phyloP scores from a whole-genome alignment of 2,888 invertebrate species.

The Drosophila testacea region DNA sequence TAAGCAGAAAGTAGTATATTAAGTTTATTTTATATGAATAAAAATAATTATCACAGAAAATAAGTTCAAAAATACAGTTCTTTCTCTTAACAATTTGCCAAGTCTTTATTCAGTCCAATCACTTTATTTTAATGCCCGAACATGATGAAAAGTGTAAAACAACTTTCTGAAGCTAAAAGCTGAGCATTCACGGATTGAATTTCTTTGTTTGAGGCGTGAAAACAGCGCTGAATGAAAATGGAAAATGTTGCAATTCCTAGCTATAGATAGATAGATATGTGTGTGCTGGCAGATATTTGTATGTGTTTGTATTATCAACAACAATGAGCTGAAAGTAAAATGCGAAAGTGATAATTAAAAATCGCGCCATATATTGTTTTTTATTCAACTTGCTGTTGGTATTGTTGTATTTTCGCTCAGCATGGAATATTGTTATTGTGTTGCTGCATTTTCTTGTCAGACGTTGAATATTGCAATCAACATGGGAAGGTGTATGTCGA shows the following conservation, averaged over 20 bases:
- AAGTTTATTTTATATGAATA: too few relatives aligned
- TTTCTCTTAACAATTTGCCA: not conserved
- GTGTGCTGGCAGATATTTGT: slow-evolving; percentile 1
- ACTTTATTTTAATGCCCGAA: not conserved
- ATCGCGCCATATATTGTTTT: slow-evolving; percentile 66
- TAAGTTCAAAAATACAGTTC: not conserved
- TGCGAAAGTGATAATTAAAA: slow-evolving; percentile 79
- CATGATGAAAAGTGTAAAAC: slow-evolving; percentile 23
- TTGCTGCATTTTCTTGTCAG: slow-evolving; percentile 55
- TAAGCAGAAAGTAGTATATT: not conserved
- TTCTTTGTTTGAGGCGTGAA: slow-evolving; percentile 72
- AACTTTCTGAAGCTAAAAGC: slow-evolving; percentile 59
- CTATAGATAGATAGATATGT: slow-evolving; percentile 62
- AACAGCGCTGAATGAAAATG: slow-evolving; percentile 61
- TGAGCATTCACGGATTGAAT: slow-evolving; percentile 68
- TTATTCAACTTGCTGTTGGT: slow-evolving; percentile 24
- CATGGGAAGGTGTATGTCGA: slow-evolving; percentile 48
- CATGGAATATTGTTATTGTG: slow-evolving; percentile 64
- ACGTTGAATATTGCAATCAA: slow-evolving; percentile 71
- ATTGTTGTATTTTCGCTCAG: slow-evolving; percentile 23
- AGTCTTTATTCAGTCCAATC: not conserved
- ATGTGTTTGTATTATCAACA: slow-evolving; percentile 8
- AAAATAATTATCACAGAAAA: too few relatives aligned
- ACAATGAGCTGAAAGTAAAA: slow-evolving; percentile 51
- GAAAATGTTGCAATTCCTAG: slow-evolving; percentile 54